Base-by-base conservation (phyloP, 2,888 invertebrate genomes). In the Drosophila meridiana region DNA sequence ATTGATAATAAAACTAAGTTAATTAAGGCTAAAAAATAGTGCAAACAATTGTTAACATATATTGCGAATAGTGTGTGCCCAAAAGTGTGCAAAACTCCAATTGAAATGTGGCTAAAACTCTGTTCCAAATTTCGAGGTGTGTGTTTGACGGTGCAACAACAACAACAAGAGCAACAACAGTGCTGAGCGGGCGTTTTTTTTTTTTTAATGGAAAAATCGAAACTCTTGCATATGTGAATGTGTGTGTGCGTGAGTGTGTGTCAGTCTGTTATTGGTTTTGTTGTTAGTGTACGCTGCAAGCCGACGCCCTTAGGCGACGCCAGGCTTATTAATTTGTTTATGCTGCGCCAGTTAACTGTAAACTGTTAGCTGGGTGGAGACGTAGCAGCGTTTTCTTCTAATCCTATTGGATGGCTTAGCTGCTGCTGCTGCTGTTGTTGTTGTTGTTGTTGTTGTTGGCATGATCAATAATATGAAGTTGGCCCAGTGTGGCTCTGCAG, bases 101-200 rank as follows among this genome's bases (percentile, higher is more conserved):
- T 48, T 38, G 26, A 53, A 60, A 32, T 26, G 14, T 26, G 38
- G 28, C 32, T 48, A 45, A 69, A 69, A 61, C 47, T 42, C 28
- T 63, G 64, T 61, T 57, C 56, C 42, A 69, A 69, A 53, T 65
- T 76, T 55, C 59, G 65, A 58, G 58, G 58, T 45, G 71, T 78
- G 69, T 71, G 69, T 75, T 73, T 70, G 74, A 71, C 73, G 62
- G 28, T 69, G 38, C 28, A 40, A 28, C 28, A 55, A 55, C 53
- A 53, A 53, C 69, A 74, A 73, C 69, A 85, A 77, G 52, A 59
- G 56, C 69, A 74, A 73, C 69, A 85, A 77, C 56, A 59, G 56
- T 63, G 70, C 82, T 78, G 69, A 88, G 85, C 87, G 78, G 85
- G 85, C 87, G 87, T 89, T 89, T 86, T 89, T 85, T 89, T 89